A percentile compares a stretch with the other conserved stretches of the same genome.
These are phyloP conservation scores for Nycticorax nycticorax DNA, from an alignment of 2,113 vertebrate genomes.

Conservation along the genomic window DNA sequence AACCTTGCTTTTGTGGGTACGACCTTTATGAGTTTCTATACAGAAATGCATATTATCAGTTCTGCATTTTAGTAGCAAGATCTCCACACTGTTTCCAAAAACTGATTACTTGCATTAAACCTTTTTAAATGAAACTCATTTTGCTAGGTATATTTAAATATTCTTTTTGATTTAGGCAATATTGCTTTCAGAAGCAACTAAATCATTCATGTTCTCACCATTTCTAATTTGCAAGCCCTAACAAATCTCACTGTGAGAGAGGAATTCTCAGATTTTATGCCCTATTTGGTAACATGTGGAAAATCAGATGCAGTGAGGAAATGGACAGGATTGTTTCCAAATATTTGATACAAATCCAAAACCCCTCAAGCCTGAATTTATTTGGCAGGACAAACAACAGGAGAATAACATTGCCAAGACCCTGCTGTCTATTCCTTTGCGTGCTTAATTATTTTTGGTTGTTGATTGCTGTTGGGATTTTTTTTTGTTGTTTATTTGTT, in stretches of 20 bases:
- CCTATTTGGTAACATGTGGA: slow-evolving; percentile 16
- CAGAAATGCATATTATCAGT: background rate
- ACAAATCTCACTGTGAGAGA: background rate
- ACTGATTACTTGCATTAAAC: background rate
- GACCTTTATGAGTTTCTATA: background rate
- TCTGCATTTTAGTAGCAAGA: background rate
- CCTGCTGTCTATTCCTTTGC: background rate
- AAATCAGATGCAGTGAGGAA: slow-evolving; percentile 38
- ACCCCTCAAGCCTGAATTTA: slow-evolving; percentile 22
- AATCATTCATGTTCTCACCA: slow-evolving; percentile 1
- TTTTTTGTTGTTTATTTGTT: background rate
- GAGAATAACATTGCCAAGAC: background rate
- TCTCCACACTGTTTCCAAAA: background rate
- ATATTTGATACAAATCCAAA: slow-evolving; percentile 49
- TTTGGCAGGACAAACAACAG: slow-evolving; percentile 43
- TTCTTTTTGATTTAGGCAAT: background rate
- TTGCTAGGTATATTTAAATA: background rate
- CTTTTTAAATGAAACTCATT: background rate
- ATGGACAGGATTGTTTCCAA: slow-evolving; percentile 35
- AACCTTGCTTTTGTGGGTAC: background rate
- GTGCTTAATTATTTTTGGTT: slow-evolving; percentile 34
- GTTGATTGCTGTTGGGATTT: background rate
- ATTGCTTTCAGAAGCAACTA: slow-evolving; percentile 11
- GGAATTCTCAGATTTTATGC: slow-evolving; percentile 34
- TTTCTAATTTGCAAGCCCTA: slow-evolving; percentile 19